Evolutionary conservation across 2,113 vertebrate species (phyloP), one percentile per base, ranked within the genome.

Genomic region (Corythoichthys haematopterus): DNA sequence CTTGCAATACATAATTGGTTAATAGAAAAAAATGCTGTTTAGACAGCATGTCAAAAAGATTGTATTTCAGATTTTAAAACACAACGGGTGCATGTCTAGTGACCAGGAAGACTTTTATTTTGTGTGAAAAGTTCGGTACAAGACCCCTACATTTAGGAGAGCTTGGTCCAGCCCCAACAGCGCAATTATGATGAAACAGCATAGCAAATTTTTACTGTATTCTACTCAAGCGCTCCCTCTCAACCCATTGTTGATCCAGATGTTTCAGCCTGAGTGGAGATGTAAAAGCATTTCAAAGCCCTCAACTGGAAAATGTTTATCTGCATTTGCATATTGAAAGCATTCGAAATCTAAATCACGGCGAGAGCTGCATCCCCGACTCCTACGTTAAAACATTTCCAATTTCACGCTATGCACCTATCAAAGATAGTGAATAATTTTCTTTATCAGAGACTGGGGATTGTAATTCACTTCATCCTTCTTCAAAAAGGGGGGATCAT

Each of bases 341-440:
- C 52, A 45, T 75, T 85, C 61, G 73, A 76, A 85, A 85, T 84
- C 74, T 46, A 80, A 81, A 84, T 86, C 80, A 72, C 5, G 58
- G 66, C 61, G 67, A 80, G 77, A 70, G 71, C 66, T n/a, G 66
- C 65, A 71, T 70, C 60, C 65, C 57, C 11, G 50, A 83, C 83
- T 84, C 85, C 83, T 76, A 85, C 84, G 68, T 82, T 62, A 84
- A 76, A 85, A 71, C 74, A 74, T 79, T 84, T 88, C 78, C 71
- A 85, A 89, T 88, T 89, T 88, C 85, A 89, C 51, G 80, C 84
- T 80, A 63, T 48, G 76, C 69, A 71, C 62, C 77, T 77, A 82
- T 86, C 77, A 86, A 85, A 84, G 79, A 82, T 76, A 68, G 75
- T 83, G 80, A 77, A 83, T 81, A 56, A 85, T 86, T 84, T 84